phyloP scores from a whole-genome alignment of 2,888 invertebrate species.

The Ptychoptera contaminata region DNA sequence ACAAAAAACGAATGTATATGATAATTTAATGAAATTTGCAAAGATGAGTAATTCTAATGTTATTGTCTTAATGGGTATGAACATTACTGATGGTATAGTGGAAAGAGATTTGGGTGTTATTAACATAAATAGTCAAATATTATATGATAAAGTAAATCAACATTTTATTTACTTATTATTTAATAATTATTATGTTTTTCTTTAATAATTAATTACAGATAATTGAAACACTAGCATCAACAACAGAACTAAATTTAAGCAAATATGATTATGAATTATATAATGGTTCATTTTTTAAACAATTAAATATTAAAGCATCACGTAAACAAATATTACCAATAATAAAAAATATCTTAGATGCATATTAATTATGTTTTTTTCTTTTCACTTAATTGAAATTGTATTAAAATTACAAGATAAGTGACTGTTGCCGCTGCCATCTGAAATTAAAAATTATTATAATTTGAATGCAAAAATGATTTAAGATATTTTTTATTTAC shows the following conservation, averaged over 20 bases:
- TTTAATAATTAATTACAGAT: conserved; percentile 11
- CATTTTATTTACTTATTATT: background rate
- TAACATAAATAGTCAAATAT: conserved; percentile 17
- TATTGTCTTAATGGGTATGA: conserved; percentile 47
- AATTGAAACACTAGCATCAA: conserved; percentile 19
- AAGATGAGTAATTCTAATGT: conserved; percentile 27
- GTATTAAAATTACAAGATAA: conserved; percentile 25
- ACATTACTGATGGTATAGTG: conserved; percentile 32
- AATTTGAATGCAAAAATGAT: background rate
- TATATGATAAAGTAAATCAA: conserved; percentile 12
- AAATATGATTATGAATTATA: conserved; percentile 25
- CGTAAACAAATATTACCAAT: conserved; percentile 55
- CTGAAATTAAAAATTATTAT: conserved; percentile 12
- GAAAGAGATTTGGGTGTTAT: conserved; percentile 44
- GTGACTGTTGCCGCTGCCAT: conserved; percentile 26
- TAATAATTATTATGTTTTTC: background rate
- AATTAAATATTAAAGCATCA: conserved; percentile 42
- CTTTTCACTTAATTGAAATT: conserved; percentile 25
- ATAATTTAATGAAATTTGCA: conserved; percentile 37
- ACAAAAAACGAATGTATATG: conserved; percentile 23
- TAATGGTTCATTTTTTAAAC: conserved; percentile 36
- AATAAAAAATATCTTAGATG: conserved; percentile 32
- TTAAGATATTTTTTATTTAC: conserved; percentile 15
- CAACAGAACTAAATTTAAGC: conserved; percentile 27
- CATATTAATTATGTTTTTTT: conserved; percentile 3